Evolutionary conservation across 2,113 vertebrate species (phyloP).

Genomic region (Halcyon senegalensis): DNA sequence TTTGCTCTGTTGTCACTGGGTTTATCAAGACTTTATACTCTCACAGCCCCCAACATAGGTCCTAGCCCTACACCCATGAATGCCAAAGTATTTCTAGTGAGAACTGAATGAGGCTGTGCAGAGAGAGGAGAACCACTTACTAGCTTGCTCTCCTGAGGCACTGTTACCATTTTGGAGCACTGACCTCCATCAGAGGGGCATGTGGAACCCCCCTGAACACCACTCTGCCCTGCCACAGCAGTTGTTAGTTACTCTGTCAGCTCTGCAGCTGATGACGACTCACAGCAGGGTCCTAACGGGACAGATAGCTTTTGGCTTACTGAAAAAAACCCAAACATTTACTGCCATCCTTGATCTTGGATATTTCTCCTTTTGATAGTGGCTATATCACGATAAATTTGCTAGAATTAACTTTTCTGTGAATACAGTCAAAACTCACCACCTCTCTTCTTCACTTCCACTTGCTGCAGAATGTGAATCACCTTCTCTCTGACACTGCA

Average conservation of each 20-base stretch:
- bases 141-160: neutral
- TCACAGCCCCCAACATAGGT: neutral
- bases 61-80: neutral
- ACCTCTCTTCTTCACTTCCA: slow-evolving; percentile 14
- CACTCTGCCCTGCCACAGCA: neutral
- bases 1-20: neutral
- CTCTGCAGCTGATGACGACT: neutral
- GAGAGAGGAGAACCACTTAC: neutral
- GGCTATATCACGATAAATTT: neutral
- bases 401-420: neutral
- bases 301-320: neutral
- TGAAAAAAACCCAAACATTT: neutral
- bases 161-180: neutral
- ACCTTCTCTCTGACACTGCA: slow-evolving; percentile 8
- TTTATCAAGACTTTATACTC: neutral
- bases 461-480: slow-evolving; percentile 52
- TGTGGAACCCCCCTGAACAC: neutral
- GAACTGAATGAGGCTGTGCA: neutral
- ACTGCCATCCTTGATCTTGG: neutral
- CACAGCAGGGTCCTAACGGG: neutral
- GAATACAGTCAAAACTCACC: slow-evolving; percentile 48
- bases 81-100: neutral
- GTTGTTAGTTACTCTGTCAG: neutral
- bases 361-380: neutral
- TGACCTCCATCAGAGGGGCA: neutral